A percentile compares a stretch with the other conserved stretches of the same genome.
Evolutionary conservation across 2,113 vertebrate species (phyloP).

Genomic region (Pyrgilauda ruficollis): DNA sequence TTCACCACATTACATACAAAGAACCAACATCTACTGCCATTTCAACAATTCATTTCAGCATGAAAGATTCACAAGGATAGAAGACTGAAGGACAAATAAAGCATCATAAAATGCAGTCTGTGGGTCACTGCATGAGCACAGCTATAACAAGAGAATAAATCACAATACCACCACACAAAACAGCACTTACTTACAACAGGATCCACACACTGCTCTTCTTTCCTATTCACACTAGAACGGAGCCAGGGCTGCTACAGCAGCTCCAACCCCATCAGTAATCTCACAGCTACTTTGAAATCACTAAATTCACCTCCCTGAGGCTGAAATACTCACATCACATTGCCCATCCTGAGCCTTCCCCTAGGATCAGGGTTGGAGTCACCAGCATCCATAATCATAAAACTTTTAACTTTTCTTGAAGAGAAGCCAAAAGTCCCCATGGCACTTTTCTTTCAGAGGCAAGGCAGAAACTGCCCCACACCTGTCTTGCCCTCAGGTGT

Average conservation of each 20-base stretch:
- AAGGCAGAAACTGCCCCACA: fast-evolving
- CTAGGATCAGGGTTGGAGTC: fast-evolving
- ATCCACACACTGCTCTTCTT: not conserved
- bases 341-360: not conserved
- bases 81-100: not conserved
- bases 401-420: not conserved
- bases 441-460: fast-evolving
- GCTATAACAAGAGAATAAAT: not conserved
- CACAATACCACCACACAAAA: not conserved
- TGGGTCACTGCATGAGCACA: not conserved
- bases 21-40: not conserved
- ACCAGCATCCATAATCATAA: fast-evolving
- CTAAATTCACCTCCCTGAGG: not conserved
- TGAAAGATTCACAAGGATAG: not conserved
- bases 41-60: not conserved
- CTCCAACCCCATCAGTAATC: not conserved
- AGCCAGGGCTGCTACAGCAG: not conserved
- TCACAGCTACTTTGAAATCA: fast-evolving
- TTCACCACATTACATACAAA: not conserved
- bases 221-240: fast-evolving
- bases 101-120: fast-evolving
- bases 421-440: fast-evolving
- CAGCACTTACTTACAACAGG: not conserved
- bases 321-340: fast-evolving
- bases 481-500: not conserved